phyloP scores from a whole-genome alignment of 2,888 invertebrate genomes.

The Conops quadrifasciatus region DNA sequence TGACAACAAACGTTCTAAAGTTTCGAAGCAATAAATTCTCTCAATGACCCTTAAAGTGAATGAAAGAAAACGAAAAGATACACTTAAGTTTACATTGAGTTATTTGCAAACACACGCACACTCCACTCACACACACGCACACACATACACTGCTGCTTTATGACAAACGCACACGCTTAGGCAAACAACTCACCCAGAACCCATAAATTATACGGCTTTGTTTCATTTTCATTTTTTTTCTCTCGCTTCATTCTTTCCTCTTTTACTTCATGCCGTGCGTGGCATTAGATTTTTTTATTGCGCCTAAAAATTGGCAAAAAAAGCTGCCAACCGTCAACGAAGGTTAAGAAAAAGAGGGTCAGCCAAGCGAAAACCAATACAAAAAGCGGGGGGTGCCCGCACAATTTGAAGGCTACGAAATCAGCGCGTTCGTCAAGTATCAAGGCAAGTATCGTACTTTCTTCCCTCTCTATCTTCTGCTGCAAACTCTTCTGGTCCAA shows the following conservation, averaged over 20 bases:
- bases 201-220: background rate
- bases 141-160: background rate
- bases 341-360: too few relatives aligned
- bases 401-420: background rate
- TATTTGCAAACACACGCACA: background rate
- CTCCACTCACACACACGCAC: background rate
- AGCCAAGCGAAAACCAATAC: too few relatives aligned
- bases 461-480: background rate
- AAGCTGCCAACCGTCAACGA: background rate
- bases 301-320: background rate
- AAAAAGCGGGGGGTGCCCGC: too few relatives aligned
- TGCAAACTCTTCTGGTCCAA: background rate
- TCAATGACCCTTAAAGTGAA: background rate
- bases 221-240: background rate
- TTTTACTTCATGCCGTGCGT: too few relatives aligned
- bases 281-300: background rate
- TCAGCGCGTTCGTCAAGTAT: background rate
- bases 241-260: too few relatives aligned
- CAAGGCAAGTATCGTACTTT: background rate
- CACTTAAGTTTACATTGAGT: background rate
- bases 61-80: background rate
- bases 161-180: too few relatives aligned
- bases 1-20: background rate
- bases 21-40: conserved; percentile 1
- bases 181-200: too few relatives aligned